Percentiles rank a stretch among this genome's conserved stretches.
These are phyloP conservation scores for Siniperca scherzeri DNA, from an alignment of 2,797 vertebrate genomes.

Conservation along the genomic window DNA sequence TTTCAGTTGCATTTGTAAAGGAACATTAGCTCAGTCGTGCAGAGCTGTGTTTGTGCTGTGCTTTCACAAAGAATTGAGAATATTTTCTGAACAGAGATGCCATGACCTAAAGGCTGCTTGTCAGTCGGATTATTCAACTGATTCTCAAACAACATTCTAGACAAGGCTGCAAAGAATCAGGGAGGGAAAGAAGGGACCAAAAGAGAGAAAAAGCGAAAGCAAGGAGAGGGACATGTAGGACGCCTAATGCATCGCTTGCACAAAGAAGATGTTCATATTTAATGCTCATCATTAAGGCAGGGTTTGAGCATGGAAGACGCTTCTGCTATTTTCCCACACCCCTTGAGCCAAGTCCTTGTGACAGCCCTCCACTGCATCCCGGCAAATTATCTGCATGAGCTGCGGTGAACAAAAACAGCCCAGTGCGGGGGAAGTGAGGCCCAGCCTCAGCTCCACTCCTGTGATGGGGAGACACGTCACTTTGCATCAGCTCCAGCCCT, in stretches of 20 bases:
- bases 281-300: conserved; percentile 85
- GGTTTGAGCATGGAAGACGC: conserved; percentile 84
- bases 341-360: conserved; percentile 89
- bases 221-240: conserved; percentile 64
- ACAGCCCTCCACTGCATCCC: conserved; percentile 89
- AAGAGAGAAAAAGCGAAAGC: conserved; percentile 59
- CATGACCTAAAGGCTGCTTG: conserved; percentile 81
- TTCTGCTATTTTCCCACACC: conserved; percentile 88
- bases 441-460: conserved; percentile 80
- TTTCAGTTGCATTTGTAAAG: conserved; percentile 43
- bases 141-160: conserved; percentile 78
- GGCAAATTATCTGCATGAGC: conserved; percentile 89
- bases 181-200: conserved; percentile 50
- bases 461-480: conserved; percentile 84
- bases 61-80: conserved; percentile 73
- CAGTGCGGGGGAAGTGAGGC: conserved; percentile 84
- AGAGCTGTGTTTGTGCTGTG: conserved; percentile 73
- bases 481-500: conserved; percentile 84
- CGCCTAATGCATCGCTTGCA: conserved; percentile 82
- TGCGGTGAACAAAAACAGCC: conserved; percentile 88
- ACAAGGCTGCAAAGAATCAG: conserved; percentile 63
- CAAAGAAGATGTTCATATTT: conserved; percentile 87
- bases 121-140: conserved; percentile 78
- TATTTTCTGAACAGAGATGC: conserved; percentile 71
- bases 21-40: conserved; percentile 65